Evolutionary conservation across 2,888 invertebrate species (phyloP), one percentile per base, ranked within the genome.

Genomic region (Agrochola macilenta): DNA sequence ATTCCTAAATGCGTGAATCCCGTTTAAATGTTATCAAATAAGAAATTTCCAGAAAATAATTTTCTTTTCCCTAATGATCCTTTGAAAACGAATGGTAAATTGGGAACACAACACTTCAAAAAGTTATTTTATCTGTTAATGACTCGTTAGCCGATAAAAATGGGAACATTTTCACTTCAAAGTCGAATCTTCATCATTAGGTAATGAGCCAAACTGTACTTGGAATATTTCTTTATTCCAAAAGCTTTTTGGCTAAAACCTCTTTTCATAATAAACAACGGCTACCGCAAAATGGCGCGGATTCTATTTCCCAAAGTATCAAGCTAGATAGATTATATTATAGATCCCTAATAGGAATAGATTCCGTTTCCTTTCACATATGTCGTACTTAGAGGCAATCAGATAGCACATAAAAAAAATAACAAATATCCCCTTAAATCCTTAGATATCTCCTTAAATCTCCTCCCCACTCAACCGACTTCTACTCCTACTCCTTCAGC

Each of bases 91-190:
- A 65, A 81, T 76, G 54, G 12, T 17, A 73, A 70, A 63, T 76
- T 68, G 39, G 12, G 57, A 61, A n/a, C 49, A 52, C 39, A 54
- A 52, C 54, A 30, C 39, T 79, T 84, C 11, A 58, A 83, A 83
- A 69, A 73, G 49, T 78, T 78, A 63, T 74, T 74, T 66, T 80
- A 61, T 69, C 72, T 80, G 23, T 66, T 72, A 84, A 84, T 76
- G 81, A 73, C 46, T 76, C 68, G 43, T 80, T 81, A 76, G 58
- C 17, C 12, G 60, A 75, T 69, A 69, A 71, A 70, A 65, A 4
- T 57, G 54, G n/a, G 14, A 80, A 63, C 35, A 30, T 84, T 84
- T 65, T 35, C 39, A 12, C 69, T 74, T 69, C 49, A 68, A 74
- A 52, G 54, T 70, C 23, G 80, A 80, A 71, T 74, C 49, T 74